Evolutionary conservation across 2,113 vertebrate genomes (phyloP).

Genomic region (Pycnonotus jocosus): DNA sequence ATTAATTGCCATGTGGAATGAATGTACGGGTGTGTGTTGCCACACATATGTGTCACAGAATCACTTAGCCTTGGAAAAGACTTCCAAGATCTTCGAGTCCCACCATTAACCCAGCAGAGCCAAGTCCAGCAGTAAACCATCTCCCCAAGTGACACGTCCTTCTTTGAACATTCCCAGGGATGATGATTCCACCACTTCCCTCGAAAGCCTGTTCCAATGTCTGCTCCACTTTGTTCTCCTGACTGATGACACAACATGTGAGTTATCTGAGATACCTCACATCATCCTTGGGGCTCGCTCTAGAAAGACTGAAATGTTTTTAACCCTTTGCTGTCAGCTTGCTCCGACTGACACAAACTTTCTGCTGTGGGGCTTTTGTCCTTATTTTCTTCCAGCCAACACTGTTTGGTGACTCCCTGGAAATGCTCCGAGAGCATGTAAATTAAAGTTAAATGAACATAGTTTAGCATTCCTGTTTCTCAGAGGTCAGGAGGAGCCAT

Average conservation of each 20-base stretch:
- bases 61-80: neutral
- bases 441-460: neutral
- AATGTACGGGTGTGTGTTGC: fast-evolving
- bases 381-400: neutral
- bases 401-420: neutral
- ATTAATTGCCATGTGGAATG: neutral
- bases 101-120: neutral
- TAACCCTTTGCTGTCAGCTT: neutral
- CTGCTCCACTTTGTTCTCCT: neutral
- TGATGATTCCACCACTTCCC: neutral
- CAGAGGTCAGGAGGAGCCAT: neutral
- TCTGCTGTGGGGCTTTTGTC: fast-evolving
- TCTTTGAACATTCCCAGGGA: neutral
- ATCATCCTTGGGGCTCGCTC: neutral
- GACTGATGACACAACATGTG: neutral
- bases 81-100: neutral
- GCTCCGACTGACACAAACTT: neutral
- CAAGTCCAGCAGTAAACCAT: neutral
- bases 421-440: neutral
- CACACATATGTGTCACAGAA: neutral
- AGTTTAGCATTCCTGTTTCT: neutral
- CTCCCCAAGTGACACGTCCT: neutral
- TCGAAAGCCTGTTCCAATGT: neutral
- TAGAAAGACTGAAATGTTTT: neutral
- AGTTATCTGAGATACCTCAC: neutral